A percentile compares a stretch with the other conserved stretches of the same genome.
Evolutionary conservation across 2,888 invertebrate species (phyloP).

Genomic region (Griposia aprilina): DNA sequence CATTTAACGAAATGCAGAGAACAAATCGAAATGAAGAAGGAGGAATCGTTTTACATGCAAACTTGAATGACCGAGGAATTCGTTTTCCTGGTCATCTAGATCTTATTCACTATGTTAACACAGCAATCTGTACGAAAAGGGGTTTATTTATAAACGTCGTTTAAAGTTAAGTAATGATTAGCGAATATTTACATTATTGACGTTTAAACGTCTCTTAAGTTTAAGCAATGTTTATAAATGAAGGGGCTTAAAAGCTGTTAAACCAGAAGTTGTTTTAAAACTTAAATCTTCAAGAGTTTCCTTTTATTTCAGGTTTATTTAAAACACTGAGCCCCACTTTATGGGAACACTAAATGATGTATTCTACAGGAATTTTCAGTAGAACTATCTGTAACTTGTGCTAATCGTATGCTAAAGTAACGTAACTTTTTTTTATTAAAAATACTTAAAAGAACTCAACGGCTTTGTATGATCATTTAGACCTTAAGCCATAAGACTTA

Average conservation of each 20-base stretch:
- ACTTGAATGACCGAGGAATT: conserved; percentile 40
- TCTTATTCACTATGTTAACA: conserved; percentile 20
- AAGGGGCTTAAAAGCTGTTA: background rate
- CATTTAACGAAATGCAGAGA: conserved; percentile 62
- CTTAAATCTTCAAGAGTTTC: conserved; percentile 13
- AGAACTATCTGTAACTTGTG: conserved; percentile 24
- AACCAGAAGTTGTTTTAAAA: conserved; percentile 16
- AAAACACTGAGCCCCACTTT: conserved; percentile 3
- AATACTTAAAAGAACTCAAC: conserved; percentile 36
- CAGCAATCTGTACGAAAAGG: conserved; percentile 18
- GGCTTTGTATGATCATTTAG: conserved; percentile 49
- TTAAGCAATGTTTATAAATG: too few species aligned
- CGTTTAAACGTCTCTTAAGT: too few species aligned
- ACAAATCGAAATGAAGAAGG: conserved; percentile 62
- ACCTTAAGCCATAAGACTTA: conserved; percentile 51
- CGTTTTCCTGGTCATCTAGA: conserved; percentile 21
- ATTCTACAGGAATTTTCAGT: background rate
- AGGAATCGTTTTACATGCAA: conserved; percentile 48
- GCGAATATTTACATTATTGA: too few species aligned
- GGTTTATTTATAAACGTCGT: too few species aligned
- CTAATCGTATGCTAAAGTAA: conserved; percentile 5
- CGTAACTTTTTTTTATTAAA: conserved; percentile 45
- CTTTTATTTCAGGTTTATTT: conserved; percentile 21
- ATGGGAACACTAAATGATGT: conserved; percentile 4
- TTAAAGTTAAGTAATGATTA: too few species aligned